Conservation (phyloP, 1,140 invertebrate genomes). For the Drosophila dunni region DNA sequence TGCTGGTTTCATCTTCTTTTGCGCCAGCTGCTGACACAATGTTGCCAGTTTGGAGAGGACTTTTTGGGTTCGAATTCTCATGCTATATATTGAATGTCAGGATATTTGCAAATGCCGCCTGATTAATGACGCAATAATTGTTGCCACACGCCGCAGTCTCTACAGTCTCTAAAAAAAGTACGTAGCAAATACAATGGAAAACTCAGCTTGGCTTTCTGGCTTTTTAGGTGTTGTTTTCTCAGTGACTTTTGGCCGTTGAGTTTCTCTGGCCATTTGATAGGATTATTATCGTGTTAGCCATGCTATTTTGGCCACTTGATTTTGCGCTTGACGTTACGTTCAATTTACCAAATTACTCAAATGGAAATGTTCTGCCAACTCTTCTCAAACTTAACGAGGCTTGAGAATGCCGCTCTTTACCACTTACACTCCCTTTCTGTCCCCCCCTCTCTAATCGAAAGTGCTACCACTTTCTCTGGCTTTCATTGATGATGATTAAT, state of each 20-base stretch:
- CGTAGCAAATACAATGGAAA: neutral
- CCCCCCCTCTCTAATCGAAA: neutral
- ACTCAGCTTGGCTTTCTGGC: constrained; percentile 18
- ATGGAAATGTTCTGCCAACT: constrained; percentile 71
- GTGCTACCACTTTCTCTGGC: neutral
- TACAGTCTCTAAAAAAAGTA: neutral
- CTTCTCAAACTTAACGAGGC: constrained; percentile 32
- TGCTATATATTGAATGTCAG: constrained; percentile 60
- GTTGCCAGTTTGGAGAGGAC: neutral
- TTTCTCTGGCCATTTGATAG: constrained; percentile 71
- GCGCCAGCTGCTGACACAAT: constrained; percentile 57
- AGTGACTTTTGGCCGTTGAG: constrained; percentile 60
- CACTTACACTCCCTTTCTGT: no score
- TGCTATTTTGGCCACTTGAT: constrained; percentile 74
- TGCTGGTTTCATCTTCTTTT: constrained; percentile 4
- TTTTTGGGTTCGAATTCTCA: neutral
- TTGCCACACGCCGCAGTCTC: constrained; percentile 57
- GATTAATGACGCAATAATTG: constrained; percentile 84
- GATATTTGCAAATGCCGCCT: constrained; percentile 78
- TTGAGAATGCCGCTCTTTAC: constrained; percentile 8
- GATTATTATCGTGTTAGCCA: constrained; percentile 78
- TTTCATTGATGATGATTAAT: constrained; percentile 70
- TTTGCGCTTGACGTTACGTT: constrained; percentile 71
- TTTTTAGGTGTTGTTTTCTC: constrained; percentile 21
- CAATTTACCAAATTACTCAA: constrained; percentile 78